Evolutionary conservation across 2,113 vertebrate species (phyloP).

Genomic region (Ariopsis seemanni): DNA sequence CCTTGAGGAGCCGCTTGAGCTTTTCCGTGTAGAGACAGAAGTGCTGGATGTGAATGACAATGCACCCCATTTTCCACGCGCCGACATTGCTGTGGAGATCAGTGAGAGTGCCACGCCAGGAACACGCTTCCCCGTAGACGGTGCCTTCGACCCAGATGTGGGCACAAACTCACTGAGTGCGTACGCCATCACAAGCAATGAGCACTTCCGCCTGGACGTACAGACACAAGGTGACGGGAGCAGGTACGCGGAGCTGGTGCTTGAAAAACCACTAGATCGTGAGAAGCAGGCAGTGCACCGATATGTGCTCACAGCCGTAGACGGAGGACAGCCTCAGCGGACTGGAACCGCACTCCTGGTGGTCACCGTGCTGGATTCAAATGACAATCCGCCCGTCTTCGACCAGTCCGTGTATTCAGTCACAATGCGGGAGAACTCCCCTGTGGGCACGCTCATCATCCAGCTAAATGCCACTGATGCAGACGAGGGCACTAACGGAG

Average conservation of each 20-base stretch:
- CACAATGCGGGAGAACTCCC: conserved; percentile 89
- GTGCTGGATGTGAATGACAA: conserved; percentile 98
- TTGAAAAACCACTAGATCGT: conserved; percentile 91
- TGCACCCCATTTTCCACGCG: conserved; percentile 88
- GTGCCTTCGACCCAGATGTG: conserved; percentile 96
- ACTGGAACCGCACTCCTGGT: conserved; percentile 96
- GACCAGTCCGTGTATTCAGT: conserved; percentile 94
- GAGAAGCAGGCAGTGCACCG: conserved; percentile 96
- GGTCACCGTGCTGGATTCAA: conserved; percentile 93
- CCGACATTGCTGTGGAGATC: conserved; percentile 95
- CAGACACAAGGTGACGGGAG: conserved; percentile 95
- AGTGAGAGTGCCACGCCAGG: conserved; percentile 95
- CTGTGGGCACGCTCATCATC: conserved; percentile 88
- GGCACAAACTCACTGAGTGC: conserved; percentile 92
- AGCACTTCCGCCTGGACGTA: conserved; percentile 93
- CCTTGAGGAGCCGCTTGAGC: conserved; percentile 93
- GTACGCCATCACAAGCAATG: conserved; percentile 94
- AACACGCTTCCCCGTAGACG: conserved; percentile 95
- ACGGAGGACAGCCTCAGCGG: conserved; percentile 87
- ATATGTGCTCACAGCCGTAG: conserved; percentile 95
- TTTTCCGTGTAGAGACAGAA: conserved; percentile 95
- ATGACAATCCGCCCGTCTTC: conserved; percentile 95
- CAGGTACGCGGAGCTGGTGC: conserved; percentile 93
- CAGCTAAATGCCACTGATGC: conserved; percentile 95
- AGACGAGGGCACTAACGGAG: conserved; percentile 95